A percentile compares a stretch with the other conserved stretches of the same genome.
Evolutionary conservation across 2,888 invertebrate species (phyloP).

Genomic region (Lithodes maja): DNA sequence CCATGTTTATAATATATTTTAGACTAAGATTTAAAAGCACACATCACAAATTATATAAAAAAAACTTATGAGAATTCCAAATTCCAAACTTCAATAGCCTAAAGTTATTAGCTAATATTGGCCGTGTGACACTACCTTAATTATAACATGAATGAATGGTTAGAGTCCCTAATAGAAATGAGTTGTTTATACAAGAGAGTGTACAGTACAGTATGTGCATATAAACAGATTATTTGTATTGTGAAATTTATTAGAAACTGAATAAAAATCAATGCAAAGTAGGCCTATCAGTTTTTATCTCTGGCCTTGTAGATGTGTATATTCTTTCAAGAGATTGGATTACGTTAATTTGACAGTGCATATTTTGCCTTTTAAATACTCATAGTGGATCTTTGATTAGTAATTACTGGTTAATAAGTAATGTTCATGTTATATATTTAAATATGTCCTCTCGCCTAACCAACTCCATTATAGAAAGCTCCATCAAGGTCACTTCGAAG

Average conservation of each 20-base stretch:
- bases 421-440: too few species aligned
- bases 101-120: background rate
- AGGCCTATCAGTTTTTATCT: too few species aligned
- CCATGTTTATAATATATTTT: too few species aligned
- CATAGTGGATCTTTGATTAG: too few species aligned
- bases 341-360: too few species aligned
- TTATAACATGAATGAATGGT: slow-evolving; percentile 5
- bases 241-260: slow-evolving; percentile 18
- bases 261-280: background rate
- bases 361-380: too few species aligned
- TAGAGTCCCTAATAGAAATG: background rate
- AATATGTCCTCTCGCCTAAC: too few species aligned
- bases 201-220: slow-evolving; percentile 11
- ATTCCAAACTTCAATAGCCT: background rate
- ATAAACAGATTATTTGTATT: slow-evolving; percentile 19
- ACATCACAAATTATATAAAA: background rate
- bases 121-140: background rate
- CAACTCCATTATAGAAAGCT: too few species aligned
- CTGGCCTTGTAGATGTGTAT: too few species aligned
- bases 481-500: too few species aligned
- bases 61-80: background rate
- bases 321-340: too few species aligned
- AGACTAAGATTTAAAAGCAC: background rate
- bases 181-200: slow-evolving; percentile 31
- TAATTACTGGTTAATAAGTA: too few species aligned